Evolutionary conservation across 1,140 invertebrate species (phyloP).

Genomic region (Rhynchophorus ferrugineus): DNA sequence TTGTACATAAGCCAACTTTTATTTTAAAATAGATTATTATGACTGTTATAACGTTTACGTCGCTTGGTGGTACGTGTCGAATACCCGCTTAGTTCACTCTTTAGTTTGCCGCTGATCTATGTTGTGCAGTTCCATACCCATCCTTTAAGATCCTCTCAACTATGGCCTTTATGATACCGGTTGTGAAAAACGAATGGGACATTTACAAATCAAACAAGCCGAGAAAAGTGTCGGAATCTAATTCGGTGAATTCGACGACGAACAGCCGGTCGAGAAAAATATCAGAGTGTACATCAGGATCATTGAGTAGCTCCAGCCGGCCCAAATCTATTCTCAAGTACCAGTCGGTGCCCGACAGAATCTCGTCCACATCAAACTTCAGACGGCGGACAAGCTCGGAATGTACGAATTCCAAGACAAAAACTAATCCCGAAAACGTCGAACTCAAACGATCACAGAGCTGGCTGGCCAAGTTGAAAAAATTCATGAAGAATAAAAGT

Average conservation of each 20-base stretch:
- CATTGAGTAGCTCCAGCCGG: conserved; percentile 61
- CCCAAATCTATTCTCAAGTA: conserved; percentile 52
- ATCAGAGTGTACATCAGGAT: conserved; percentile 68
- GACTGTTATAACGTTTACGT: background rate
- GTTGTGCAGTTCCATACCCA: background rate
- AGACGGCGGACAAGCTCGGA: conserved; percentile 44
- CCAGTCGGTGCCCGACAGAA: conserved; percentile 53
- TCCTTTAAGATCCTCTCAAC: background rate
- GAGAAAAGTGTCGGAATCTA: conserved; percentile 64
- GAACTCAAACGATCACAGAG: conserved; percentile 77
- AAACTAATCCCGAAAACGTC: conserved; percentile 46
- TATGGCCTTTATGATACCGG: conserved; percentile 91
- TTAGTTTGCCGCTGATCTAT: background rate
- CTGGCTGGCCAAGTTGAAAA: conserved; percentile 74
- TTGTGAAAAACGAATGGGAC: conserved; percentile 86
- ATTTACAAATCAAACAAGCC: conserved; percentile 78
- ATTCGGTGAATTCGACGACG: conserved; percentile 41
- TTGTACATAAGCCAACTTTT: background rate
- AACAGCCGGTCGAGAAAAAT: conserved; percentile 63
- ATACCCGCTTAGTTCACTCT: background rate
- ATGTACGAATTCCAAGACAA: conserved; percentile 52
- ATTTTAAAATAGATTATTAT: background rate
- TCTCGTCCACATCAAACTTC: conserved; percentile 46
- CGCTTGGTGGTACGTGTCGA: background rate
- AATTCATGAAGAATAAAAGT: conserved; percentile 62